Evolutionary conservation across 2,888 invertebrate species (phyloP).

Genomic region (Rhagonycha lutea): DNA sequence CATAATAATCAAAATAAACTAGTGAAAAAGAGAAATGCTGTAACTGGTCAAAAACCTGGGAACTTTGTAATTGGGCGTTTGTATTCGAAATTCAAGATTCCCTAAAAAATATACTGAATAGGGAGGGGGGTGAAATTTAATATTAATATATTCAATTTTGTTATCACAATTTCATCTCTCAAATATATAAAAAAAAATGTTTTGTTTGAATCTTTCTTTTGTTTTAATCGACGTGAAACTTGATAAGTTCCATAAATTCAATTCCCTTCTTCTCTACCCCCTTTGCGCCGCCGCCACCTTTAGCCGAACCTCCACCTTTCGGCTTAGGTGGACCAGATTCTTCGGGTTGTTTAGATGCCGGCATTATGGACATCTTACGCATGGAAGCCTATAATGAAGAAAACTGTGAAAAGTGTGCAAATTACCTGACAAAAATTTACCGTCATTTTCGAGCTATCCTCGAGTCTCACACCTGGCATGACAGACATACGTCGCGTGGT

Average conservation of each 20-base stretch:
- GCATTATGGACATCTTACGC: conserved; percentile 25
- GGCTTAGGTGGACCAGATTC: background rate
- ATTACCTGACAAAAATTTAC: background rate
- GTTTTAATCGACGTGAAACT: conserved; percentile 30
- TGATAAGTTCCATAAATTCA: conserved; percentile 33
- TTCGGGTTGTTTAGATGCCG: background rate
- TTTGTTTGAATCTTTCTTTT: background rate
- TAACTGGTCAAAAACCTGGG: no score
- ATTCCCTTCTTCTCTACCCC: conserved; percentile 14
- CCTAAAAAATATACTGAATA: no score
- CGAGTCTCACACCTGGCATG: conserved; percentile 54
- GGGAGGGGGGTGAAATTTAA: no score
- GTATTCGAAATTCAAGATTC: no score
- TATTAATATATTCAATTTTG: no score
- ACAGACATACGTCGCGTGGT: conserved; percentile 55
- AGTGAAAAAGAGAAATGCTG: no score
- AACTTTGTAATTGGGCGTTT: no score
- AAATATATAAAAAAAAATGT: no score
- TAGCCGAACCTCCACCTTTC: background rate
- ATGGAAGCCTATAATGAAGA: conserved; percentile 1
- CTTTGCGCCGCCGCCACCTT: background rate
- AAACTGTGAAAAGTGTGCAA: background rate
- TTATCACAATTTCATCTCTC: no score
- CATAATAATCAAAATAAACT: no score
- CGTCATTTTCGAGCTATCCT: conserved; percentile 17